Conservation (phyloP, 1,140 invertebrate genomes). For the Oryzaephilus surinamensis region DNA sequence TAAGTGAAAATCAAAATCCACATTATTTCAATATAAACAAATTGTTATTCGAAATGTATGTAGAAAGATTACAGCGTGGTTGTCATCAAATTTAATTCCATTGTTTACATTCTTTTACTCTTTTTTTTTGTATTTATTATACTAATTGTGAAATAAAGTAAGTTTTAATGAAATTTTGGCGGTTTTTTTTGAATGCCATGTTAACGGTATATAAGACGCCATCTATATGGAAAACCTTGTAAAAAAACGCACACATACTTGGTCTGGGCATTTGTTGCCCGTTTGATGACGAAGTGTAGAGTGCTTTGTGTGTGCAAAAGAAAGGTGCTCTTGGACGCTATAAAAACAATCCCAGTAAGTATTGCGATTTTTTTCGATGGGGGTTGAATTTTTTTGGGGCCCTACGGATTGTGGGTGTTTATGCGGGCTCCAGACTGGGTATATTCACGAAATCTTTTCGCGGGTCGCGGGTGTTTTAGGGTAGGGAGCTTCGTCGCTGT, state of each 20-base stretch:
- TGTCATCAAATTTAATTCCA: constrained; percentile 16
- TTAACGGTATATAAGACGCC: constrained; percentile 13
- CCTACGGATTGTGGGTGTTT: background rate
- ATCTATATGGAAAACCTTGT: constrained; percentile 25
- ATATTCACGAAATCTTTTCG: no score
- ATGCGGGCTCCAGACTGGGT: background rate
- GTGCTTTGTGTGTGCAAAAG: constrained; percentile 7
- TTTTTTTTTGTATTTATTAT: constrained; percentile 1
- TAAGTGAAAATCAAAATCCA: constrained; percentile 46
- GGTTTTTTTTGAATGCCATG: constrained; percentile 1
- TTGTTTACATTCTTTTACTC: background rate
- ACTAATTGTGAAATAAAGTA: background rate
- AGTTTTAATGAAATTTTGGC: constrained; percentile 6
- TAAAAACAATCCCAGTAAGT: background rate
- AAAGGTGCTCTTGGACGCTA: constrained; percentile 3
- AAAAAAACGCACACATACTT: constrained; percentile 7
- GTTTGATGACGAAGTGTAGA: constrained; percentile 22
- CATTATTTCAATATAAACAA: constrained; percentile 55
- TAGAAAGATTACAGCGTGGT: constrained; percentile 44
- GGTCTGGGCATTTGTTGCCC: constrained; percentile 1
- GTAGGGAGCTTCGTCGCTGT: constrained; percentile 38
- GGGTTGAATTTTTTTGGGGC: no score
- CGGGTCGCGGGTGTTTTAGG: constrained; percentile 35
- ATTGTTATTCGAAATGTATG: constrained; percentile 47
- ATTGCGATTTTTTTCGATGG: background rate